Evolutionary conservation across 2,888 invertebrate genomes (phyloP), one percentile per base, ranked within the genome.

Genomic region (Chironomus riparius): DNA sequence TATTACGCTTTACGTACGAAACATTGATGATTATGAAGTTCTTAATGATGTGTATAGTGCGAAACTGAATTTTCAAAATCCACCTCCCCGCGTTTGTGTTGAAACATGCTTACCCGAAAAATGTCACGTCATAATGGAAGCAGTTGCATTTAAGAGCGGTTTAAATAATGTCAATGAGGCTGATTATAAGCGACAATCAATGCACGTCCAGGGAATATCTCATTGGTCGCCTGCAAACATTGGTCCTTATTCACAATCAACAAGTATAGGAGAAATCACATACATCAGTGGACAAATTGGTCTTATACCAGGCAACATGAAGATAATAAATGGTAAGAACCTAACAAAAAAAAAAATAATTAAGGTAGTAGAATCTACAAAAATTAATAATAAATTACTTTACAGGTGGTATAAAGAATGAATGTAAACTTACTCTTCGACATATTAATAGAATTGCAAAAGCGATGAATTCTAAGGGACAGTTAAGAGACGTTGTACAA

Each of bases 181-280:
- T 15, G 74, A 77, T 38, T 73, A 72, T 77, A 87, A 87, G 79
- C 88, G 92, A 77, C 87, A 90, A 78, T 93, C 93, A 6, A 93
- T 97, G 92, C 97, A 97, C 82, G 96, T 97, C 61, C 97, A 97
- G 85, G 92, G 96, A 78, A 90, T 97, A 80, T 97, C 96, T 38
- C 96, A 97, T 83, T 97, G 97, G 97, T 96, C 97, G n/a, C 97
- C 97, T 0, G 96, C 97, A 77, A 97, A 95, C 82, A 97, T 97
- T 80, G 97, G 97, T 68, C 97, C 97, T 5, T 97, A 97, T 83
- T 97, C 97, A 82, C 97, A 97, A 85, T 93, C 94, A 2, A 89
- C 93, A 77, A 89, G 91, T 87, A 87, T 95, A 70, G 92, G 92
- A 76, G 91, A 93, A 80, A 89, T 93, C 78, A 91, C 95, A 77